Evolutionary conservation across 1,140 invertebrate genomes (phyloP).

Genomic region (Euura saliciscinereae): DNA sequence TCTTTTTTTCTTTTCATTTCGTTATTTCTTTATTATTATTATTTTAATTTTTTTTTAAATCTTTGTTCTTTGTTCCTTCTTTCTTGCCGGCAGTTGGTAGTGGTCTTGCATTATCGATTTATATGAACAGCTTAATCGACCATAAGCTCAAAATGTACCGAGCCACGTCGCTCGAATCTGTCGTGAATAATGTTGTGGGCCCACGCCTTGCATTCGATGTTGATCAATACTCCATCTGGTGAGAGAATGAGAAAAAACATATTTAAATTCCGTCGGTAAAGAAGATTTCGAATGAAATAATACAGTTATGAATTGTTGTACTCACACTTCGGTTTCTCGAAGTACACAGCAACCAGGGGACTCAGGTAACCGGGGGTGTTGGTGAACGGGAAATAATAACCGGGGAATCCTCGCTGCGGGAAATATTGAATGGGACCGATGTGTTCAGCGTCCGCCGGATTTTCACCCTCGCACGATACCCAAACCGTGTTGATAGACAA

Average conservation of each 20-base stretch:
- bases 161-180: slow-evolving; percentile 85
- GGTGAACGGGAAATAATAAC: slow-evolving; percentile 81
- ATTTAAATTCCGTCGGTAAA: background rate
- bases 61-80: slow-evolving; percentile 30
- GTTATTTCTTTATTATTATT: no score
- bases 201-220: slow-evolving; percentile 97
- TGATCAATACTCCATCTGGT: slow-evolving; percentile 86
- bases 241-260: slow-evolving; percentile 29
- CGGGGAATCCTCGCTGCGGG: slow-evolving; percentile 77
- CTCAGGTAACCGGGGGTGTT: slow-evolving; percentile 84
- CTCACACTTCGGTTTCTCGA: slow-evolving; percentile 82
- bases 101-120: slow-evolving; percentile 27
- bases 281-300: background rate
- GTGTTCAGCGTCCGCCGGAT: slow-evolving; percentile 88
- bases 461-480: slow-evolving; percentile 89
- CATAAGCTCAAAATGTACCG: slow-evolving; percentile 95
- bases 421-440: slow-evolving; percentile 84
- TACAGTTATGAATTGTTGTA: slow-evolving; percentile 29
- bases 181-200: slow-evolving; percentile 91
- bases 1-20: no score
- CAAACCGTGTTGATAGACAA: slow-evolving; percentile 74
- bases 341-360: slow-evolving; percentile 87
- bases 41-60: slow-evolving; percentile 23
- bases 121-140: slow-evolving; percentile 74
- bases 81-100: slow-evolving; percentile 29